Evolutionary conservation across 2,797 vertebrate species (phyloP).

Genomic region (Austrolebias charrua): DNA sequence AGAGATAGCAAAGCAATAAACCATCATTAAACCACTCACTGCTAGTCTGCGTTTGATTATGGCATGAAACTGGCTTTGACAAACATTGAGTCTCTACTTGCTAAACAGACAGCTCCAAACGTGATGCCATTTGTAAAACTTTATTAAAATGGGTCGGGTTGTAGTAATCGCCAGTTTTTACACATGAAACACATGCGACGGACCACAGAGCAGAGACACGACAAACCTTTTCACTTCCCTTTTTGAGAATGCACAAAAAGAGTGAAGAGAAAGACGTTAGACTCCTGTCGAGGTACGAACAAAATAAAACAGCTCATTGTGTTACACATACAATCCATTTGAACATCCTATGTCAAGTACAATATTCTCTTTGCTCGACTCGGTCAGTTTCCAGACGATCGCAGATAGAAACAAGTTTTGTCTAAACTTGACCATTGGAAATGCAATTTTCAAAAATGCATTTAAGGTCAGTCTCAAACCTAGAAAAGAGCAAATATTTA

Average conservation of each 20-base stretch:
- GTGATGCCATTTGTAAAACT: too few species aligned
- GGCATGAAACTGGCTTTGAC: conserved; percentile 15
- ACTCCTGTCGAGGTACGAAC: conserved; percentile 37
- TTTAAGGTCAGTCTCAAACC: too few species aligned
- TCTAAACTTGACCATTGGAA: too few species aligned
- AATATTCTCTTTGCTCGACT: too few species aligned
- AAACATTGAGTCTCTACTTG: neutral
- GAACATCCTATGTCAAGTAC: too few species aligned
- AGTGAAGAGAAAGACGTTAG: conserved; percentile 63
- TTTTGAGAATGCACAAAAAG: conserved; percentile 71
- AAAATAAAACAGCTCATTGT: conserved; percentile 34
- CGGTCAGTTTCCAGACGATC: too few species aligned
- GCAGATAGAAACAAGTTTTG: too few species aligned
- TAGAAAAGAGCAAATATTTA: too few species aligned
- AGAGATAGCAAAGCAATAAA: conserved; percentile 35
- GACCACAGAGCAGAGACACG: conserved; percentile 56
- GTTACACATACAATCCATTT: conserved; percentile 4
- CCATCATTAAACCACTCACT: conserved; percentile 8
- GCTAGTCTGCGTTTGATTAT: neutral
- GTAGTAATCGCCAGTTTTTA: conserved; percentile 16
- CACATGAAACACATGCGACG: conserved; percentile 42
- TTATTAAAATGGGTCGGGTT: neutral
- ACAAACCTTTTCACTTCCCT: conserved; percentile 87
- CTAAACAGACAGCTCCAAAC: neutral
- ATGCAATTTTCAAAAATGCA: too few species aligned